Base-by-base conservation (phyloP, 1,140 invertebrate species). In the Drosophila truncata region DNA sequence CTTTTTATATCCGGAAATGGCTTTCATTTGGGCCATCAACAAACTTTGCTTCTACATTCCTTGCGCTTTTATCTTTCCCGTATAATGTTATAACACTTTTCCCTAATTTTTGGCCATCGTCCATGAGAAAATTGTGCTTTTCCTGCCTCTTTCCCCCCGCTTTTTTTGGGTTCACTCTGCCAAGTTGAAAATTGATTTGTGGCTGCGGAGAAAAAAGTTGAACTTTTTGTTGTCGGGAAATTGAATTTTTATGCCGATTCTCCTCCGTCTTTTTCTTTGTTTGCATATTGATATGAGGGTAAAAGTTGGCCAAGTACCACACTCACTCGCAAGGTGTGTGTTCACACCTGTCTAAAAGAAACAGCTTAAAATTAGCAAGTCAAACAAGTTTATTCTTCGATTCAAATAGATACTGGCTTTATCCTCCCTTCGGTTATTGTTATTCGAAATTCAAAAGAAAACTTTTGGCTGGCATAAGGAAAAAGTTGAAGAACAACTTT, bases 181-280 rank as follows among this genome's bases (percentile, higher is more conserved):
- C 70, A 60, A 72, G 61, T 77, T 76, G 39, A 29, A 83, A 87
- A 88, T 87, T 87, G 84, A 87, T 87, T 87, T 84, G 84, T 80
- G 80, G 84, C 69, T 54, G 66, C 67, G 25, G 50, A 31, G 50
- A 41, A 78, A 78, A 61, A 70, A 29, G 37, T 60, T 9, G 16
- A 65, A 70, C 69, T 88, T 83, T 72, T 63, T 64, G 69, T 62
- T 57, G 71, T 55, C 11, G 69, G 42, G 37, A 78, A 86, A 86
- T 86, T 71, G 76, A 81, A 78, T 67, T 88, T 62, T 74, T 60
- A 78, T 63, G 61, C 27, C 55, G 31, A 47, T 23, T 64, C 55
- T 55, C n/a, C 8, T 11, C 13, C 18, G 13, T 37, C 42, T 23
- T 35, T 41, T 42, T 42, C 25, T 18, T 11, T 61, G 44, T 63